Conservation (phyloP, 2,888 invertebrate species). For the Noctuana brunneofusca region DNA sequence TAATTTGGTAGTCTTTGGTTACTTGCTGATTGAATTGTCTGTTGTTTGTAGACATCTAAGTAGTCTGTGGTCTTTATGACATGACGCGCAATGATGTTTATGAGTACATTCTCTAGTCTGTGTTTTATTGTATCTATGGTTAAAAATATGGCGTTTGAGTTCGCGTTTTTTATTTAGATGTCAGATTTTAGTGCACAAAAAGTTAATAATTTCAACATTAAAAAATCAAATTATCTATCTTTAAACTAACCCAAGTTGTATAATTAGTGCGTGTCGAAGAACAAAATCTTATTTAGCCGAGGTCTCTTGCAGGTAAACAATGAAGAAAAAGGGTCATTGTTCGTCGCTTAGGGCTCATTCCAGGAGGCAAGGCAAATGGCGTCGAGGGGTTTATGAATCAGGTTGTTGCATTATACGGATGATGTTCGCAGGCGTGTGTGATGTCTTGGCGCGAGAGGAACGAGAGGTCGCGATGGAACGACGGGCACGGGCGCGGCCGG, state of each 20-base stretch:
- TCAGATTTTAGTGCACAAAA: no score
- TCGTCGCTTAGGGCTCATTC: constrained; percentile 51
- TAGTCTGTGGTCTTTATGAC: no score
- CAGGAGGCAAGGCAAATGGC: constrained; percentile 44
- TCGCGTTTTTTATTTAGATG: no score
- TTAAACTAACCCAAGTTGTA: background rate
- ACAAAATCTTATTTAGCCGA: constrained; percentile 26
- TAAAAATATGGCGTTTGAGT: no score
- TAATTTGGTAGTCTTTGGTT: no score
- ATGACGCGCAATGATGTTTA: no score
- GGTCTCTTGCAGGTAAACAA: constrained; percentile 57
- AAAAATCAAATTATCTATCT: no score
- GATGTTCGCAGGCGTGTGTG: constrained; percentile 71
- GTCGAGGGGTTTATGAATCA: constrained; percentile 58
- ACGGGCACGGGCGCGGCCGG: constrained; percentile 51
- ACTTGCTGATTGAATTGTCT: no score
- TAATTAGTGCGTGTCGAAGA: constrained; percentile 21
- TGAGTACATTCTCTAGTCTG: no score
- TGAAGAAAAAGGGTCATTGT: constrained; percentile 56
- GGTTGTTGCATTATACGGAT: constrained; percentile 57
- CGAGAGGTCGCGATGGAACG: constrained; percentile 64
- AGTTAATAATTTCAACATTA: no score
- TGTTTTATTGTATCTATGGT: no score
- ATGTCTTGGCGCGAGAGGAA: constrained; percentile 77
- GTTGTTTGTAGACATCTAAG: no score